Conservation (phyloP, 1,140 invertebrate species). For the Achroia grisella region DNA sequence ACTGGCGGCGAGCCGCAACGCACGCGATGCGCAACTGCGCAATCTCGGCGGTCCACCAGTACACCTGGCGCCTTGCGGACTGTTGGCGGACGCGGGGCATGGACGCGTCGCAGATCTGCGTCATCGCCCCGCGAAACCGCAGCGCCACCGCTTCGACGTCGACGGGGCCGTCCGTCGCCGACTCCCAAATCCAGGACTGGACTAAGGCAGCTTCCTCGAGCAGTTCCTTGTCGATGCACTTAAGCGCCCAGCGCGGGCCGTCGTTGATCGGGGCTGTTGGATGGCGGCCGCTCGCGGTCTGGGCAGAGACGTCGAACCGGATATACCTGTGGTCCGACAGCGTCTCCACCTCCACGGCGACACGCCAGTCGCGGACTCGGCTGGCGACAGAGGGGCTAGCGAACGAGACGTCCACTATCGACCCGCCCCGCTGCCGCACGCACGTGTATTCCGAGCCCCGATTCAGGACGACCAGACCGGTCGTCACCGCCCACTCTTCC, state of each 20-base stretch:
- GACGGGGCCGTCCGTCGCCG: neutral
- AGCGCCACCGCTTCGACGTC: neutral
- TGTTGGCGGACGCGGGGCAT: constrained; percentile 11
- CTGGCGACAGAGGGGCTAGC: constrained; percentile 10
- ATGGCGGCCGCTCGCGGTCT: neutral
- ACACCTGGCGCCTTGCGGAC: constrained; percentile 3
- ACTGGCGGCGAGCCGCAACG: constrained; percentile 11
- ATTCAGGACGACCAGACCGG: constrained; percentile 9
- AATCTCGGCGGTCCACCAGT: constrained; percentile 42
- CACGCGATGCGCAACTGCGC: constrained; percentile 21
- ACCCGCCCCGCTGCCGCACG: constrained; percentile 12
- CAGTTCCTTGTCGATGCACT: constrained; percentile 6
- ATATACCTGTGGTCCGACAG: constrained; percentile 16
- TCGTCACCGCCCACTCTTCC: constrained; percentile 1
- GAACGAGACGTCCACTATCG: constrained; percentile 17
- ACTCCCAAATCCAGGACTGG: constrained; percentile 1
- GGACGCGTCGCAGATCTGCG: constrained; percentile 8
- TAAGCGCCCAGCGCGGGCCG: constrained; percentile 8
- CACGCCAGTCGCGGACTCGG: constrained; percentile 4
- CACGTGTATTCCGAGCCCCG: constrained; percentile 8
- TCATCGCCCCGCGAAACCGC: neutral
- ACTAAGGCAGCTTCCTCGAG: constrained; percentile 7
- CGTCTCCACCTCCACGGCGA: constrained; percentile 10
- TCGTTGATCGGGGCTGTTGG: neutral
- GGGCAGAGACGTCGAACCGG: constrained; percentile 1